phyloP scores from a whole-genome alignment of 2,888 invertebrate genomes.

The Camptogramma bilineatum region DNA sequence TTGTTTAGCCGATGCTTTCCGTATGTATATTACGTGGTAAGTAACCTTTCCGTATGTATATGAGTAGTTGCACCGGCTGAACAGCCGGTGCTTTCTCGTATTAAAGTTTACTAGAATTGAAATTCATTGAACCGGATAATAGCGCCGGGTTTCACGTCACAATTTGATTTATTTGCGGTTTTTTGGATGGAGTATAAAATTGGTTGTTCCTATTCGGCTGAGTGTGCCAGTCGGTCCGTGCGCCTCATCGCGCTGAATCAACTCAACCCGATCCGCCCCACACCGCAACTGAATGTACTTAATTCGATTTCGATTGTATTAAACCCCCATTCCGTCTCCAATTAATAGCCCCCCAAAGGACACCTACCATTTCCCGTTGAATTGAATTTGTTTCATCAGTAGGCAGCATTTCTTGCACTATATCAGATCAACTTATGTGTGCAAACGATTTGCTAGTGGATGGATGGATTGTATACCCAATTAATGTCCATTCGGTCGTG shows the following conservation, averaged over 20 bases:
- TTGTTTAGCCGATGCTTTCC: conserved; percentile 54
- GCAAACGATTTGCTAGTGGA: conserved; percentile 34
- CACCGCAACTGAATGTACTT: conserved; percentile 80
- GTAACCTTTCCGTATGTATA: too few relatives aligned
- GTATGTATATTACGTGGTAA: too few relatives aligned
- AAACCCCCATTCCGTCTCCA: conserved; percentile 73
- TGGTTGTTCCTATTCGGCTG: conserved; percentile 31
- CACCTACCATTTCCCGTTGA: conserved; percentile 56
- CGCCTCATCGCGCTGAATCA: conserved; percentile 79
- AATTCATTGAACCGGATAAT: conserved; percentile 65
- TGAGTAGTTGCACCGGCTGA: too few relatives aligned
- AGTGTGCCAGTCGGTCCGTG: conserved; percentile 54
- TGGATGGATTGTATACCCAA: conserved; percentile 45
- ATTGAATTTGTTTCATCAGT: conserved; percentile 41
- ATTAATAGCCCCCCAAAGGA: conserved; percentile 74
- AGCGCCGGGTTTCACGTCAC: conserved; percentile 59
- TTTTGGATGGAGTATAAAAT: conserved; percentile 25
- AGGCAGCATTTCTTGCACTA: conserved; percentile 31
- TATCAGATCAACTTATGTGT: conserved; percentile 36
- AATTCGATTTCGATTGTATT: conserved; percentile 84
- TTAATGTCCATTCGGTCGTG: conserved; percentile 52
- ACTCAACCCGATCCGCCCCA: conserved; percentile 68
- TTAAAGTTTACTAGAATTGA: conserved; percentile 57
- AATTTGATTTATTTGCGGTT: conserved; percentile 47
- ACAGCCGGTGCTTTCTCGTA: conserved; percentile 53